These are phyloP conservation scores for Lucilia cuprina DNA, from an alignment of 1,140 invertebrate species.

Conservation along the genomic window DNA sequence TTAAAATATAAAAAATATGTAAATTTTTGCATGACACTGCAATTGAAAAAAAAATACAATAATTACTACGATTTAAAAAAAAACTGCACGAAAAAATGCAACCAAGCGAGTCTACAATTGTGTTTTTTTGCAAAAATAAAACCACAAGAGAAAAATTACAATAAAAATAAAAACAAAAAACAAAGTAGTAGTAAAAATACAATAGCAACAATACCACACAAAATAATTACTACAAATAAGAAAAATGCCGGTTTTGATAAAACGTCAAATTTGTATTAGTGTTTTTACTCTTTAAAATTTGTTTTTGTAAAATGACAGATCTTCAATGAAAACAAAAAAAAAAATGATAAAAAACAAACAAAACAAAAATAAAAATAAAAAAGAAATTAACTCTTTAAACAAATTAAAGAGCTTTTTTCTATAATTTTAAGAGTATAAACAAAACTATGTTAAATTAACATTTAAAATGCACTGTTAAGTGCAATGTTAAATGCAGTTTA, in stretches of 20 bases:
- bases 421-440: background rate
- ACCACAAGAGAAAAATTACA: background rate
- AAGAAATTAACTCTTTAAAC: background rate
- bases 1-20: background rate
- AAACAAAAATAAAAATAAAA: background rate
- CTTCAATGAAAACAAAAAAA: background rate
- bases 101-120: background rate
- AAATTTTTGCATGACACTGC: slow-evolving; percentile 4
- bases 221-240: background rate
- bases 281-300: background rate
- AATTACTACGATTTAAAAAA: slow-evolving; percentile 4
- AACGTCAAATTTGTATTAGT: background rate
- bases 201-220: background rate
- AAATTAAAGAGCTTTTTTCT: background rate
- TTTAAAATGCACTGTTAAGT: background rate
- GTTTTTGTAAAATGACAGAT: background rate
- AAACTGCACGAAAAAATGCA: background rate
- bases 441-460: background rate
- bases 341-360: background rate
- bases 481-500: background rate
- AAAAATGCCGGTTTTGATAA: background rate
- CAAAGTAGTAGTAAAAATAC: background rate
- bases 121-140: background rate
- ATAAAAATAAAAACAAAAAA: background rate
- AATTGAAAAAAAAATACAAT: background rate